Conservation (phyloP, 2,888 invertebrate genomes). For the Matsumyia berberina region DNA sequence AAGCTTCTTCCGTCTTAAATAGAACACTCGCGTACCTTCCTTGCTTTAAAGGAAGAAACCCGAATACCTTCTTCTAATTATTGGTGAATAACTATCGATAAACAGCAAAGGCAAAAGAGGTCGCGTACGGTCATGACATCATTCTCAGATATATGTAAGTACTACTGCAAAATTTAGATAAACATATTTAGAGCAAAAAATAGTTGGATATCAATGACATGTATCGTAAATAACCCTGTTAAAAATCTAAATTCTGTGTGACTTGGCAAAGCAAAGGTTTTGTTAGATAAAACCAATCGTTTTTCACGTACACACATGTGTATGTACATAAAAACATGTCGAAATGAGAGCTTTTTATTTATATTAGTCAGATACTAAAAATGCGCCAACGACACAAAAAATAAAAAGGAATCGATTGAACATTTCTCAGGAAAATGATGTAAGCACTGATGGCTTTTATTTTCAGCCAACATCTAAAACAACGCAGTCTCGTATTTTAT, state of each 20-base stretch:
- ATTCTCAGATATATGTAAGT: no score
- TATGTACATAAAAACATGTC: no score
- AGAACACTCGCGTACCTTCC: no score
- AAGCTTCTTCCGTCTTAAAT: no score
- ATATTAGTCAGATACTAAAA: constrained; percentile 54
- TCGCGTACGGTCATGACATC: no score
- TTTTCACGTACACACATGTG: constrained; percentile 12
- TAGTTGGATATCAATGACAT: no score
- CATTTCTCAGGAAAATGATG: constrained; percentile 49
- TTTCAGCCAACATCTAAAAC: constrained; percentile 2
- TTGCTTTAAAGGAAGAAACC: no score
- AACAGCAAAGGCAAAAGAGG: no score
- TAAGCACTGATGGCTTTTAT: constrained; percentile 37
- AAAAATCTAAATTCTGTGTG: constrained; percentile 2
- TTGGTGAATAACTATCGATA: no score
- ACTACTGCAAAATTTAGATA: constrained; percentile 5
- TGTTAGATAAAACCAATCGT: constrained; percentile 32
- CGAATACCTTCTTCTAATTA: no score
- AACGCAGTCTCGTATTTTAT: constrained; percentile 17
- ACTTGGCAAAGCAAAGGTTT: constrained; percentile 34
- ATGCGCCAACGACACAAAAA: constrained; percentile 27
- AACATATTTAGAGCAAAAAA: no score
- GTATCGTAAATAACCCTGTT: no score
- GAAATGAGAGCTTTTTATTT: constrained; percentile 10
- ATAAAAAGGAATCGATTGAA: constrained; percentile 32